Evolutionary conservation across 2,797 vertebrate species (phyloP).

Genomic region (Carduelis carduelis): DNA sequence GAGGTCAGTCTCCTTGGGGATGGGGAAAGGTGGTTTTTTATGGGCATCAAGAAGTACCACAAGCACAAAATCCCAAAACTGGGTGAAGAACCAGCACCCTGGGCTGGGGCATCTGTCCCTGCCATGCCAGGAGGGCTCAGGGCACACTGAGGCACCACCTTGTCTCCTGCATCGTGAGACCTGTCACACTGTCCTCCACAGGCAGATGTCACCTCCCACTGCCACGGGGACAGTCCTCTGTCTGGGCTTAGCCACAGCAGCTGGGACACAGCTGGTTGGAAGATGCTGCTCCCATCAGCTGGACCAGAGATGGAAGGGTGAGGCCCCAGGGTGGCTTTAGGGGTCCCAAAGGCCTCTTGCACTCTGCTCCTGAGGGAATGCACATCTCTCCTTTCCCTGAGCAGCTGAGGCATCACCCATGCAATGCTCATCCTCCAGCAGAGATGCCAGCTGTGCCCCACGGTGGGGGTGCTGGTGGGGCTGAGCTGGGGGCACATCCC

Average conservation of each 20-base stretch:
- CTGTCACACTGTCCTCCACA: neutral
- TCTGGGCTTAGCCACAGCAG: accelerated
- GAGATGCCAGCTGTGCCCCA: neutral
- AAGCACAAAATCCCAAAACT: neutral
- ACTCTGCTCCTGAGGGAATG: neutral
- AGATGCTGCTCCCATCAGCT: neutral
- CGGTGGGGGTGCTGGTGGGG: accelerated
- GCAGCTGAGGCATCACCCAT: neutral
- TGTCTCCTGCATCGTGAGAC: neutral
- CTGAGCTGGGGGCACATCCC: neutral
- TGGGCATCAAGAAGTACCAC: neutral
- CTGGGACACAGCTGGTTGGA: neutral
- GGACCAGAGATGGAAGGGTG: neutral
- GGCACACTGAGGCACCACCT: accelerated
- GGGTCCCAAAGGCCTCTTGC: neutral
- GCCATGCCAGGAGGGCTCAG: neutral
- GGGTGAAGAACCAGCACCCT: neutral
- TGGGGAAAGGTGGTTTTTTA: accelerated
- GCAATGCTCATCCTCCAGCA: accelerated
- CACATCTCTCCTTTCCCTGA: neutral
- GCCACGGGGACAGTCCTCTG: neutral
- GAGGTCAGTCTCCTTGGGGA: neutral
- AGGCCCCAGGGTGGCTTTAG: neutral
- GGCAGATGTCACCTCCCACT: neutral
- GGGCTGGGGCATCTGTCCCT: neutral